Evolutionary conservation across 2,113 vertebrate genomes (phyloP).

Genomic region (Prochilodus magdalenae): DNA sequence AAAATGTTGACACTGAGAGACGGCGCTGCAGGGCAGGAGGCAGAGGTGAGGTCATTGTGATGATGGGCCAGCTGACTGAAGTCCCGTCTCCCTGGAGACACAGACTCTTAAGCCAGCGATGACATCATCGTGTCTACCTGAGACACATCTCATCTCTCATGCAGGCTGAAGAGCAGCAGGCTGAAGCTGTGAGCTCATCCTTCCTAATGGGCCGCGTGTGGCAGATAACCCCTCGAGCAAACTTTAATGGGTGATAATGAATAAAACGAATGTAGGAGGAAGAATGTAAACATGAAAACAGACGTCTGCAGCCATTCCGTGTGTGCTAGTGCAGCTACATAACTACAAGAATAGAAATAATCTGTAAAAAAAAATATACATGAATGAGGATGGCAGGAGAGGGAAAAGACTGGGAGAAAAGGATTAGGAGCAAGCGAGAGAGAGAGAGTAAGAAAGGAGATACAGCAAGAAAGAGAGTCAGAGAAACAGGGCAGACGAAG

Average conservation of each 20-base stretch:
- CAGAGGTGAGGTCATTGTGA: conserved; percentile 53
- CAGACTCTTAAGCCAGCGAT: conserved; percentile 38
- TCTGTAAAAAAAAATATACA: neutral
- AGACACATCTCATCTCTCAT: conserved; percentile 48
- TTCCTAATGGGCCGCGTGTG: conserved; percentile 11
- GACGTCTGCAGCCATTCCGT: neutral
- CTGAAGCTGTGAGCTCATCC: conserved; percentile 48
- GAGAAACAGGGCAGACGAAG: neutral
- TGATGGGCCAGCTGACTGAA: conserved; percentile 39
- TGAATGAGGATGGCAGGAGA: neutral
- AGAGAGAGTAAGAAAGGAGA: too few relatives aligned
- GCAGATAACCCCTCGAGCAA: conserved; percentile 10
- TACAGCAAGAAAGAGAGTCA: neutral
- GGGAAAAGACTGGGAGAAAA: neutral
- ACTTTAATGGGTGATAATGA: conserved; percentile 6
- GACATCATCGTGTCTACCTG: conserved; percentile 52
- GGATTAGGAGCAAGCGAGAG: too few relatives aligned
- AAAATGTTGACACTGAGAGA: neutral
- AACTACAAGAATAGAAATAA: neutral
- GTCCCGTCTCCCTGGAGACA: conserved; percentile 44
- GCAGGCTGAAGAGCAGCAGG: conserved; percentile 32
- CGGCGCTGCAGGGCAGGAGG: conserved; percentile 38
- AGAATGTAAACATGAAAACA: neutral
- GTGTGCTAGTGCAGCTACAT: neutral
- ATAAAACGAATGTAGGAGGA: neutral